Base-by-base conservation (phyloP, 2,797 vertebrate genomes). In the Malurus splendens region DNA sequence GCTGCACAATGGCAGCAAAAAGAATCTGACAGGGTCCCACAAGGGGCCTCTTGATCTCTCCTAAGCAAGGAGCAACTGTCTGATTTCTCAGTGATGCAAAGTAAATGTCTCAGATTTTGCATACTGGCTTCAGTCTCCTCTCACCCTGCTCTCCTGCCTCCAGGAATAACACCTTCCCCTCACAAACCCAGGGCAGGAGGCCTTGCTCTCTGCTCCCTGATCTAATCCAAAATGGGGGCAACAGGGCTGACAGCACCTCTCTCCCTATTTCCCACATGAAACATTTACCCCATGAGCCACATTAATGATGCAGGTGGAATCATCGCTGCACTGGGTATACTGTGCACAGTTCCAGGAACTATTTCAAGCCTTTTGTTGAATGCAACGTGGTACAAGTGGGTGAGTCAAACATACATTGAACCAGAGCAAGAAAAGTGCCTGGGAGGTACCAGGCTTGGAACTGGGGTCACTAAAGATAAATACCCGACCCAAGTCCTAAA, bases 1-100 rank as follows among this genome's bases (percentile, higher is more conserved):
- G 59, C 75, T 87, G 45, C 28, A 60, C 61, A 75, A 12, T 7
- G 48, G 66, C 72, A 91, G 81, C 50, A 76, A 77, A 77, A n/a
- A 82, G 9, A 30, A 77, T 67, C 78, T 56, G 51, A 72, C 2
- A 30, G 25, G 15, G 38, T 87, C 25, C 61, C 54, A 71, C 56
- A 19, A 45, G 50, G 27, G 22, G 25, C 88, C 30, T 79, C 32
- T 11, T 55, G 44, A n/a, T 61, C 45, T 59, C 54, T 82, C 8
- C 67, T 25, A 67, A 60, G 80, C 70, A 64, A 59, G 68, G 15
- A 82, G 20, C 20, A 76, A 20, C 74, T 48, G 14, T 51, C 44
- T 67, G 38, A 30, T 33, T 38, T 74, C 45, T 57, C 36, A 57
- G 30, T 30, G 62, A 41, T 7, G 14, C 47, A 51, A 78, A 76